Evolutionary conservation across 2,797 vertebrate genomes (phyloP).

Genomic region (Thaleichthys pacificus): DNA sequence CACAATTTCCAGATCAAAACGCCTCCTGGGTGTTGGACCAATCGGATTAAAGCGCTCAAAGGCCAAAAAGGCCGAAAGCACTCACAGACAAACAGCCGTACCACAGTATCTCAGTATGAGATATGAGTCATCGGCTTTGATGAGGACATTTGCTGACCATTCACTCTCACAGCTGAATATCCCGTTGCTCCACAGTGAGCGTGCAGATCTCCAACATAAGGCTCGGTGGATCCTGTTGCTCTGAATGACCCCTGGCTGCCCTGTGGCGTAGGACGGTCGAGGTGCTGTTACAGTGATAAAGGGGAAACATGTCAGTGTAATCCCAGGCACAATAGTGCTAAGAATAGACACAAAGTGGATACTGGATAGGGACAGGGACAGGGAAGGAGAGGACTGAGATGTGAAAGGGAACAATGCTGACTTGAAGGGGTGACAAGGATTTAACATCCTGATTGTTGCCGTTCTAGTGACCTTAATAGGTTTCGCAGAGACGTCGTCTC

Average conservation of each 20-base stretch:
- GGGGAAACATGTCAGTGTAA: conserved; percentile 64
- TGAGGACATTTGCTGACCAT: too few species aligned
- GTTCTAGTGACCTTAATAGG: conserved; percentile 56
- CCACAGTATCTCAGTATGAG: too few species aligned
- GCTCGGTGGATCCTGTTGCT: not conserved
- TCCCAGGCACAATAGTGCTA: conserved; percentile 61
- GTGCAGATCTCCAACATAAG: conserved; percentile 5
- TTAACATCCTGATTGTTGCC: conserved; percentile 62
- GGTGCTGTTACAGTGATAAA: conserved; percentile 33
- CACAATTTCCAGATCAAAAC: too few species aligned
- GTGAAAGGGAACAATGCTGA: conserved; percentile 48
- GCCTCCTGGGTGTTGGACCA: too few species aligned
- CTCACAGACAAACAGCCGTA: too few species aligned
- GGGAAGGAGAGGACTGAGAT: conserved; percentile 40
- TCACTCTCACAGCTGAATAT: conserved; percentile 11
- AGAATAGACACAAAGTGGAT: conserved; percentile 73
- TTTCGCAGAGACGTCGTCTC: conserved; percentile 50
- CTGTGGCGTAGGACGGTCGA: conserved; percentile 25
- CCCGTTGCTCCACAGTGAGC: conserved; percentile 11
- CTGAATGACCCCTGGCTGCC: conserved; percentile 20
- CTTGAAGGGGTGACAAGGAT: conserved; percentile 60
- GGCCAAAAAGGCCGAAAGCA: not conserved
- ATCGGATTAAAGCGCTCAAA: not conserved
- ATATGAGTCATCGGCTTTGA: too few species aligned
- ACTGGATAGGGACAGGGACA: conserved; percentile 60